Evolutionary conservation across 2,797 vertebrate genomes (phyloP).

Genomic region (Calcarius lapponicus): DNA sequence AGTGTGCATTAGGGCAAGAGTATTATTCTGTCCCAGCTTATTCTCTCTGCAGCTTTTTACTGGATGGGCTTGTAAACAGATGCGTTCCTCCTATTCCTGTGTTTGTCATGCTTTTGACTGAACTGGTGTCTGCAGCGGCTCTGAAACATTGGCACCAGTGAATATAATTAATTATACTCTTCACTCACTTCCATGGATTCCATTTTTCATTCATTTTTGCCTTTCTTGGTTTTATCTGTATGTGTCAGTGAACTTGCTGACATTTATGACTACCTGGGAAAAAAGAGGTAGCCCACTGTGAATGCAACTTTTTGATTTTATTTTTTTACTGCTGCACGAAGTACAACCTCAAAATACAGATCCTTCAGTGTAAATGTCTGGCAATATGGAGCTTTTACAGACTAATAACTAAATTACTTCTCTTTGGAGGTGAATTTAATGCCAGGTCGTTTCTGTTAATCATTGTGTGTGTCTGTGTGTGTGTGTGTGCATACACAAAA

Average conservation of each 20-base stretch:
- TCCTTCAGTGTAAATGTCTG: background rate
- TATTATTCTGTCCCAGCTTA: background rate
- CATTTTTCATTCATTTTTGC: background rate
- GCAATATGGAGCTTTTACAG: background rate
- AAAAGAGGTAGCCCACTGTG: background rate
- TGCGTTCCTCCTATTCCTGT: fast-evolving
- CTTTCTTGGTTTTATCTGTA: background rate
- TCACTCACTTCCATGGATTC: background rate
- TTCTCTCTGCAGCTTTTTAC: background rate
- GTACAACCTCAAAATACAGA: background rate
- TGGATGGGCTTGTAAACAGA: background rate
- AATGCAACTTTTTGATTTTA: background rate
- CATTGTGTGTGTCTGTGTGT: background rate
- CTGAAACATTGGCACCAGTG: background rate
- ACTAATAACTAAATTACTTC: background rate
- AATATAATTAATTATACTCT: background rate
- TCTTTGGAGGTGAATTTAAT: background rate
- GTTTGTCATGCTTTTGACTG: background rate
- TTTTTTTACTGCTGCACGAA: background rate
- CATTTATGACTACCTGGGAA: background rate
- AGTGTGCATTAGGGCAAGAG: background rate
- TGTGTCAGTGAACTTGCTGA: background rate
- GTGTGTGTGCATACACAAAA: background rate
- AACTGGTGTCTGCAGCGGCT: background rate
- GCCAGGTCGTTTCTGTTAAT: background rate